Percentiles rank a stretch among this genome's conserved stretches.
Conservation (phyloP, 2,888 invertebrate species). For the Nudaria mundana region DNA sequence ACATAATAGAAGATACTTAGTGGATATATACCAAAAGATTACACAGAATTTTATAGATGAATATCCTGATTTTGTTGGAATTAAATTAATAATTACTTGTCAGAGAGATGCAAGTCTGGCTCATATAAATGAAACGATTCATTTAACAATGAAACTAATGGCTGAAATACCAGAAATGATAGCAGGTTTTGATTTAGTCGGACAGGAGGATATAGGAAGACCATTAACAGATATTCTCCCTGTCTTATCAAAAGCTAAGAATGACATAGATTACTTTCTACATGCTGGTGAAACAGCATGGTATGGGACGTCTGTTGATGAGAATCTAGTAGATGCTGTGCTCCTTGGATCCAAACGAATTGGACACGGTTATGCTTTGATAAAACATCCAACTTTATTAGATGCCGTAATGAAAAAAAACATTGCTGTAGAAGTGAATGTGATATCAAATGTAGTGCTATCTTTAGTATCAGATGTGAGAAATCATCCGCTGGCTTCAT, state of each 20-base stretch:
- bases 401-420: constrained; percentile 76
- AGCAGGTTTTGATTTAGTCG: constrained; percentile 91
- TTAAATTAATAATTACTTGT: constrained; percentile 82
- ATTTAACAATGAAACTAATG: constrained; percentile 55
- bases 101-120: constrained; percentile 46
- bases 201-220: constrained; percentile 87
- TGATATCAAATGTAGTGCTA: constrained; percentile 90
- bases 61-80: constrained; percentile 85
- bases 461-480: constrained; percentile 85
- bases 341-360: constrained; percentile 87
- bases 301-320: constrained; percentile 84
- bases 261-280: constrained; percentile 84
- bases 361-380: constrained; percentile 88
- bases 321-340: constrained; percentile 89
- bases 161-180: constrained; percentile 83
- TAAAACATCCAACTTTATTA: constrained; percentile 86
- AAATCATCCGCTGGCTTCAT: constrained; percentile 87
- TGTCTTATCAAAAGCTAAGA: constrained; percentile 70
- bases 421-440: constrained; percentile 89
- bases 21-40: constrained; percentile 77
- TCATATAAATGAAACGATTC: constrained; percentile 62
- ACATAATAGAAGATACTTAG: constrained; percentile 76
- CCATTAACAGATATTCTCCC: constrained; percentile 83
- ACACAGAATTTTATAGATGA: constrained; percentile 79
- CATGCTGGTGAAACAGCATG: constrained; percentile 92